These are phyloP conservation scores for Chrysogorgia sp. DNA, from an alignment of 92 coral and sea anemone genomes.

Conservation along the genomic window DNA sequence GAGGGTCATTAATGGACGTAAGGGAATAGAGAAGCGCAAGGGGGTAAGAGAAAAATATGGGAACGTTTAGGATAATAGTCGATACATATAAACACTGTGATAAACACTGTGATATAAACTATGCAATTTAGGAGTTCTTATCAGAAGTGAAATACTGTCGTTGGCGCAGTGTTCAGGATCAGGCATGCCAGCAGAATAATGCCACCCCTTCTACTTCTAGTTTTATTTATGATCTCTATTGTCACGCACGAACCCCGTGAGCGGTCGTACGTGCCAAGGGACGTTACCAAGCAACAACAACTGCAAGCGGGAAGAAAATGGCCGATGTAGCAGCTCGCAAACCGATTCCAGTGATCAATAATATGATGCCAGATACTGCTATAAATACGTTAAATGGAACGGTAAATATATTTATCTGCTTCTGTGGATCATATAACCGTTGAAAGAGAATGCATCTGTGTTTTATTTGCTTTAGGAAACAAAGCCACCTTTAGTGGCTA, in stretches of 20 bases:
- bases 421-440: not conserved
- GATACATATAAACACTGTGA: too few relatives aligned
- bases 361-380: slow-evolving; percentile 83
- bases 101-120: too few relatives aligned
- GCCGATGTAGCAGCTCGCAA: slow-evolving; percentile 77
- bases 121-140: too few relatives aligned
- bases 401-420: not conserved
- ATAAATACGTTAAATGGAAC: slow-evolving; percentile 35
- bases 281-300: slow-evolving; percentile 33
- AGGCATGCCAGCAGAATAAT: too few relatives aligned
- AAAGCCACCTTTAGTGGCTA: slow-evolving; percentile 59
- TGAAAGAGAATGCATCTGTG: not conserved
- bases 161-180: too few relatives aligned
- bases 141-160: too few relatives aligned
- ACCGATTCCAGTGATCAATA: slow-evolving; percentile 88
- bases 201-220: too few relatives aligned
- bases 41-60: not conserved
- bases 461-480: slow-evolving; percentile 10
- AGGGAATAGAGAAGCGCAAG: not conserved
- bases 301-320: slow-evolving; percentile 56
- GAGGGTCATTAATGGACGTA: not conserved
- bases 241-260: slow-evolving; percentile 3
- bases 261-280: too few relatives aligned
- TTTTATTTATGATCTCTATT: too few relatives aligned
- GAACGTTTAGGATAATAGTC: not conserved